Percentiles rank a stretch among this genome's conserved stretches.
These are phyloP conservation scores for Heliconius ethilla DNA, from an alignment of 2,888 invertebrate species.

Conservation along the genomic window DNA sequence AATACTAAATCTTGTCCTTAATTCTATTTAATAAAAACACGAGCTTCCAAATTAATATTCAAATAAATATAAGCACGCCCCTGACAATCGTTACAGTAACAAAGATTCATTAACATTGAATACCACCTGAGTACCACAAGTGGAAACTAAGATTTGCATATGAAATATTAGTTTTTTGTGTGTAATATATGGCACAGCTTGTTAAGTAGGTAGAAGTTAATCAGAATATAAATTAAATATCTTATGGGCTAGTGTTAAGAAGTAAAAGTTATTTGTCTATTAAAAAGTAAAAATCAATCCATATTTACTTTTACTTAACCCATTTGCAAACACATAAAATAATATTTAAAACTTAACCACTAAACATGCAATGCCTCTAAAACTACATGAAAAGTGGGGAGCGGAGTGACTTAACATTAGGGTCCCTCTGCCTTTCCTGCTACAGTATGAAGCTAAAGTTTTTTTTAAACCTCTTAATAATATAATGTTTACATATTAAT, in stretches of 20 bases:
- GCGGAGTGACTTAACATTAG: neutral
- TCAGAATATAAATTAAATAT: too few species aligned
- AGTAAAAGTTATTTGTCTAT: too few species aligned
- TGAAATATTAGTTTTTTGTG: neutral
- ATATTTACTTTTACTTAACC: too few species aligned
- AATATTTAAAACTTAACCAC: too few species aligned
- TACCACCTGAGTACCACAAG: conserved; percentile 13
- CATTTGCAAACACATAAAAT: too few species aligned
- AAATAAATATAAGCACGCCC: neutral
- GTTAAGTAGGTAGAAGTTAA: neutral
- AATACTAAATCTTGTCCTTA: neutral
- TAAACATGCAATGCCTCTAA: neutral
- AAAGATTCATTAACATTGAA: conserved; percentile 21
- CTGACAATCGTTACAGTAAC: conserved; percentile 5
- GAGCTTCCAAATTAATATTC: neutral
- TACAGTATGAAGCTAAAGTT: neutral
- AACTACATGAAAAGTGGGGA: neutral
- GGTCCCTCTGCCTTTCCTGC: neutral
- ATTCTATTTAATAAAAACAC: neutral
- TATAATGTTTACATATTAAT: conserved; percentile 40
- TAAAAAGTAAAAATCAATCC: too few species aligned
- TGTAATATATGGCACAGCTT: neutral
- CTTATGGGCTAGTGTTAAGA: too few species aligned
- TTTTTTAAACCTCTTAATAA: neutral
- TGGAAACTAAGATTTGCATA: conserved; percentile 15